Evolutionary conservation across 2,113 vertebrate species (phyloP).

Genomic region (Amazona vittata): DNA sequence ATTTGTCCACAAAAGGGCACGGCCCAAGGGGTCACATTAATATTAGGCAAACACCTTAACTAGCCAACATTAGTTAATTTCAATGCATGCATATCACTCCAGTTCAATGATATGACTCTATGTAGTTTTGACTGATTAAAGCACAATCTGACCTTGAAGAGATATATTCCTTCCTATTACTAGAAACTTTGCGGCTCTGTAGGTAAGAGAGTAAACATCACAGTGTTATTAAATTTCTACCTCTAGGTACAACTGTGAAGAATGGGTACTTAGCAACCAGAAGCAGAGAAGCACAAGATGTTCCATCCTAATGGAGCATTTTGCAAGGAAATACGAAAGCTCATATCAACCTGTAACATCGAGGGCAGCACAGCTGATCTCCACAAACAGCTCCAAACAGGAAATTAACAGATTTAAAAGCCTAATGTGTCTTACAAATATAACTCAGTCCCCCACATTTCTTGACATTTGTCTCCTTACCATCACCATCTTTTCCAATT

Average conservation of each 20-base stretch:
- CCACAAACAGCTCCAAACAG: neutral
- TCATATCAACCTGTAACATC: constrained; percentile 6
- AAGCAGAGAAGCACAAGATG: constrained; percentile 56
- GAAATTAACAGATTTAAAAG: constrained; percentile 36
- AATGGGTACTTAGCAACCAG: constrained; percentile 70
- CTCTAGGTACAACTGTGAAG: constrained; percentile 32
- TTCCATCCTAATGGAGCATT: constrained; percentile 10
- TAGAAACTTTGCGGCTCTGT: neutral
- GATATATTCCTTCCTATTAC: neutral
- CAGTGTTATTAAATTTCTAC: constrained; percentile 30
- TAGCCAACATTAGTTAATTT: neutral
- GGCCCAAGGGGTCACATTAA: neutral
- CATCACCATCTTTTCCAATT: neutral
- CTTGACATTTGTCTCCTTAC: constrained; percentile 32
- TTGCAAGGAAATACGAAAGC: constrained; percentile 15
- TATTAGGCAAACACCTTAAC: neutral
- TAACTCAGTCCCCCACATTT: neutral
- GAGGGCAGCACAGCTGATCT: neutral
- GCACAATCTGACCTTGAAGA: neutral
- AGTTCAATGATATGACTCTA: neutral
- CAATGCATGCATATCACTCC: neutral
- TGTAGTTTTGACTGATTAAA: neutral
- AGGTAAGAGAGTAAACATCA: neutral
- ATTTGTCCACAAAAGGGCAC: neutral
- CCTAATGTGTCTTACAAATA: neutral